phyloP scores from a whole-genome alignment of 2,113 vertebrate species.

The Lophochroa leadbeateri region DNA sequence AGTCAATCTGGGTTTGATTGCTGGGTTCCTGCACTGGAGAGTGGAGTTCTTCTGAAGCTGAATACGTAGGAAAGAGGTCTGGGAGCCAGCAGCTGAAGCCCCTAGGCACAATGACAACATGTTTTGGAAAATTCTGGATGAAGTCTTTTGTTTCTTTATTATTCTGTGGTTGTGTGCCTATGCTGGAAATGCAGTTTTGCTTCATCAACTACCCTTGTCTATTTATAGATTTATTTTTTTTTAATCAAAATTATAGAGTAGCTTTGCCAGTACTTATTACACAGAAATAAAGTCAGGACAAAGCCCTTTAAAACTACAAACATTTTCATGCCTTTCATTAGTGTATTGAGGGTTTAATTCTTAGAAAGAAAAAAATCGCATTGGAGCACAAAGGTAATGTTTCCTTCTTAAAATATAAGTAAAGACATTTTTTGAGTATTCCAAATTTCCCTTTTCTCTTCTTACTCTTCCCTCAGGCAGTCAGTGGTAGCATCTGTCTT shows the following conservation, averaged over 20 bases:
- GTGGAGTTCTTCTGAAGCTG: not conserved
- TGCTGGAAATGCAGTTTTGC: conserved; percentile 11
- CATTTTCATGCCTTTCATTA: not conserved
- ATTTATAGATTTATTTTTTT: conserved; percentile 8
- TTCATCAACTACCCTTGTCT: conserved; percentile 16
- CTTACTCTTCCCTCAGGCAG: not conserved
- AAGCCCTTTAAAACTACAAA: not conserved
- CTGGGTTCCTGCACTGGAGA: not conserved
- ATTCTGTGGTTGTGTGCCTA: not conserved
- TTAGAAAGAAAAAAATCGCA: not conserved
- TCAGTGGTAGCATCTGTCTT: not conserved
- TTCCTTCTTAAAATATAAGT: not conserved
- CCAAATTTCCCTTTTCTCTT: not conserved
- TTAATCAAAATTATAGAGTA: conserved; percentile 22
- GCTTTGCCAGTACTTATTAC: conserved; percentile 22
- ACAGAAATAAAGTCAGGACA: conserved; percentile 7
- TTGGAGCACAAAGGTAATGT: not conserved
- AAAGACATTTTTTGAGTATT: not conserved
- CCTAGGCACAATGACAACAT: conserved; percentile 26
- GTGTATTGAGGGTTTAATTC: not conserved
- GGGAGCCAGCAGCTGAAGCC: conserved; percentile 27
- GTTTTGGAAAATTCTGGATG: conserved; percentile 47
- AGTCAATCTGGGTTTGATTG: not conserved
- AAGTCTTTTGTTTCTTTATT: conserved; percentile 40
- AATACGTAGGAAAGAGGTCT: not conserved